phyloP scores from a whole-genome alignment of 2,797 vertebrate genomes.

The Gymnothorax reevesii region DNA sequence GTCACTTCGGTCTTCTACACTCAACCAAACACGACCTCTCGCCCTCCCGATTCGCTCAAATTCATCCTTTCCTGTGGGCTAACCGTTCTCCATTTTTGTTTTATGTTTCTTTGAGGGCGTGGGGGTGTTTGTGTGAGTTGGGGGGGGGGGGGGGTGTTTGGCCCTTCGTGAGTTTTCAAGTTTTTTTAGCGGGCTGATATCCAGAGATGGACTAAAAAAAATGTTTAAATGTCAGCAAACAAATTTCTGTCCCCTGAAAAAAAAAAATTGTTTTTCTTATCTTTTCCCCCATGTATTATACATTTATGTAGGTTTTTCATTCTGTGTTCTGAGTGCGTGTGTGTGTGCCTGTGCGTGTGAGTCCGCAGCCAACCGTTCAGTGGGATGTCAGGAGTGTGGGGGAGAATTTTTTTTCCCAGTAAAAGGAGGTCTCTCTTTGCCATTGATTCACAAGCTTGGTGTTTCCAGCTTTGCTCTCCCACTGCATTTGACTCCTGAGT shows the following conservation, averaged over 20 bases:
- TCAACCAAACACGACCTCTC: not conserved
- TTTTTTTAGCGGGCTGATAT: not conserved
- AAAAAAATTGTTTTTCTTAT: not conserved
- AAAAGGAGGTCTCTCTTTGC: not conserved
- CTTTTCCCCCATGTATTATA: not conserved
- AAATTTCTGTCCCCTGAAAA: not conserved
- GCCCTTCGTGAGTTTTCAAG: not conserved
- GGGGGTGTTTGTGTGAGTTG: not conserved
- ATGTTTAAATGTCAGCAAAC: not conserved
- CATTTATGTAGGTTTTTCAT: not conserved
- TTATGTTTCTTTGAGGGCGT: not conserved
- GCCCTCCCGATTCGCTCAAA: not conserved
- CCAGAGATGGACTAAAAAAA: not conserved
- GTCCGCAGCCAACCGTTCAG: not conserved
- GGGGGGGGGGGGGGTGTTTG: not conserved
- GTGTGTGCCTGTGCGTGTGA: not conserved
- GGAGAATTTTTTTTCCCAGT: not conserved
- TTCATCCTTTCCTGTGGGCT: not conserved
- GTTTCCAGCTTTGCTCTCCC: not conserved
- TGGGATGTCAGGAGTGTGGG: not conserved
- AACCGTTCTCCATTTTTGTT: not conserved
- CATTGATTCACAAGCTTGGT: not conserved
- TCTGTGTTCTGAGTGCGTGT: not conserved
- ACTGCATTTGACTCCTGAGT: not conserved
- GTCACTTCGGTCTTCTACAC: not conserved